Evolutionary conservation across 2,888 invertebrate species (phyloP).

Genomic region (Choristoneura rosaceana): DNA sequence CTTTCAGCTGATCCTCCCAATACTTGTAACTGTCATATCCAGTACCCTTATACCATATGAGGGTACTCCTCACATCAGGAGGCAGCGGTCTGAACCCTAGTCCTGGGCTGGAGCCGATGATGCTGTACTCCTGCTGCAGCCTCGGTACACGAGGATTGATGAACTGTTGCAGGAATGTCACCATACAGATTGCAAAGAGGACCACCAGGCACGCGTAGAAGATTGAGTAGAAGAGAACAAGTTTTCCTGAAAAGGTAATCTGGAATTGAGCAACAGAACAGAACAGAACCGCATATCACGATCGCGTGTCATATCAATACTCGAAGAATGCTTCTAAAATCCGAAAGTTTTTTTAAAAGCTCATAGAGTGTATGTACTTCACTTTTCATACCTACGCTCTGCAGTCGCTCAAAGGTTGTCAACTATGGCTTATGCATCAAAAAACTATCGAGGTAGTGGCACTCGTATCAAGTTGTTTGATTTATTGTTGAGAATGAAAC

Average conservation of each 20-base stretch:
- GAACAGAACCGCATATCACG: too few species aligned
- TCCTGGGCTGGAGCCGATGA: conserved; percentile 98
- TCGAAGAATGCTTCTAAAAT: too few species aligned
- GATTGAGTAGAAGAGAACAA: conserved; percentile 95
- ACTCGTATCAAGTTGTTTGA: too few species aligned
- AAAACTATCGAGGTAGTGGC: too few species aligned
- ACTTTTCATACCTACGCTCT: too few species aligned
- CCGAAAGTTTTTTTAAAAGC: too few species aligned
- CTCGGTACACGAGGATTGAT: conserved; percentile 95
- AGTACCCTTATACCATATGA: conserved; percentile 97
- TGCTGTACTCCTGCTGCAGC: conserved; percentile 92
- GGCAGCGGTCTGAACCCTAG: conserved; percentile 98
- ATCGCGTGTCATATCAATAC: too few species aligned
- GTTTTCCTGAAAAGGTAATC: conserved; percentile 88
- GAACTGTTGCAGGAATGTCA: conserved; percentile 95
- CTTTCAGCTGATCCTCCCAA: conserved; percentile 92
- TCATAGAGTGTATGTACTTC: too few species aligned
- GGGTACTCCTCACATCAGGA: conserved; percentile 95
- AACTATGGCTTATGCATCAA: too few species aligned
- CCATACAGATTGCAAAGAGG: conserved; percentile 96
- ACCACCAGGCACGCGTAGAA: conserved; percentile 96
- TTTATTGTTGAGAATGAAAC: too few species aligned
- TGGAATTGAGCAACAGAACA: neutral
- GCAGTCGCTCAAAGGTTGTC: too few species aligned
- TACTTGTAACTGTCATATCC: conserved; percentile 90